Evolutionary conservation across 2,888 invertebrate species (phyloP).

Genomic region (Drosophila subsilvestris): DNA sequence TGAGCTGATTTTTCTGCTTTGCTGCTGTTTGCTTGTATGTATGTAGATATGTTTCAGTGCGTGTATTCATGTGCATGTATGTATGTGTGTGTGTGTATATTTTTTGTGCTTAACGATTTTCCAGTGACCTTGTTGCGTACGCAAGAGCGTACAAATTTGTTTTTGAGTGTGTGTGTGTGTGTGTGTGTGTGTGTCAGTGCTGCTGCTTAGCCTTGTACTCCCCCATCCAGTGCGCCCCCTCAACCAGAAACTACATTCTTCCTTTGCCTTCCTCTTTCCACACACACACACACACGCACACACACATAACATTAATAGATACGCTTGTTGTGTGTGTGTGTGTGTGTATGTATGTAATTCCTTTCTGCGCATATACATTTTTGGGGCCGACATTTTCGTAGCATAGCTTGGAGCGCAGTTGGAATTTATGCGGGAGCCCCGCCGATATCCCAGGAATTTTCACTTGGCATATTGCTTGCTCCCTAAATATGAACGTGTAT

Average conservation of each 20-base stretch:
- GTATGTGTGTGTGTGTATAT: constrained; percentile 45
- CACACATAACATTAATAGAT: too few relatives aligned
- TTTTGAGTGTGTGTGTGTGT: constrained; percentile 37
- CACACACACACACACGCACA: constrained; percentile 14
- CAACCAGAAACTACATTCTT: background rate
- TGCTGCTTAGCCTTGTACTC: constrained; percentile 62
- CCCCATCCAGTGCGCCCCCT: constrained; percentile 8
- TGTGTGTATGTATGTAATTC: constrained; percentile 9
- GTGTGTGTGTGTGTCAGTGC: constrained; percentile 46
- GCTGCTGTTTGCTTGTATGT: constrained; percentile 16
- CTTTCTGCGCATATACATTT: constrained; percentile 31
- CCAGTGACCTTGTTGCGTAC: constrained; percentile 84
- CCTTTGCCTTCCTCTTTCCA: constrained; percentile 24
- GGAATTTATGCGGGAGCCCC: constrained; percentile 37
- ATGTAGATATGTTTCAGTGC: too few relatives aligned
- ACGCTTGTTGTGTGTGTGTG: background rate
- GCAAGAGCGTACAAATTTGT: constrained; percentile 56
- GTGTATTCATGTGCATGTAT: constrained; percentile 46
- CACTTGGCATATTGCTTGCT: constrained; percentile 41
- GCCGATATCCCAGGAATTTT: constrained; percentile 27
- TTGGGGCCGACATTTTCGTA: constrained; percentile 43
- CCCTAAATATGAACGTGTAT: constrained; percentile 22
- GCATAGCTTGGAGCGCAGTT: constrained; percentile 60
- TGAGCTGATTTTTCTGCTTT: background rate
- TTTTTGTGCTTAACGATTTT: constrained; percentile 82